Conservation (phyloP, 2,113 vertebrate genomes). For the Chunga burmeisteri region DNA sequence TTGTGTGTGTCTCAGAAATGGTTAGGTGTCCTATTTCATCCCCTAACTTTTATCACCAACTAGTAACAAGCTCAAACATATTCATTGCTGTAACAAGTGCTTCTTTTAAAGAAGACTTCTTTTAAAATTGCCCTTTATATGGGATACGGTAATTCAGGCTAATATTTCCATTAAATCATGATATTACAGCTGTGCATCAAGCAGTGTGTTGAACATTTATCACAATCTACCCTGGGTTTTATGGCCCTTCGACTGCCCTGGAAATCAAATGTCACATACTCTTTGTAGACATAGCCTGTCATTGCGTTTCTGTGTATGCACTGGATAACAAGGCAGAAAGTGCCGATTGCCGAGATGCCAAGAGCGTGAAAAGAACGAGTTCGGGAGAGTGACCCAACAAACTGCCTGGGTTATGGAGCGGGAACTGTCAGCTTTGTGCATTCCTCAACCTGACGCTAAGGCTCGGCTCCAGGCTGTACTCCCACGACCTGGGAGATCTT, state of each 20-base stretch:
- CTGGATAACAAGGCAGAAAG: background rate
- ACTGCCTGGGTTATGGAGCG: accelerated
- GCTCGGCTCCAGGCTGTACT: background rate
- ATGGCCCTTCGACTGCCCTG: background rate
- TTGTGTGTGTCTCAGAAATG: background rate
- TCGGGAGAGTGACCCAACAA: background rate
- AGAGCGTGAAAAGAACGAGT: accelerated
- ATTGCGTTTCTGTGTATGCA: background rate
- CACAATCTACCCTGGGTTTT: background rate
- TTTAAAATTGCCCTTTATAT: background rate
- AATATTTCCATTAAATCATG: background rate
- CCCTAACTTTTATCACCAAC: background rate
- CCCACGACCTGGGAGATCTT: background rate
- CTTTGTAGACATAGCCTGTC: background rate
- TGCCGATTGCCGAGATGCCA: background rate
- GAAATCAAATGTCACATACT: background rate
- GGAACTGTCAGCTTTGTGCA: background rate
- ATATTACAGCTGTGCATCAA: background rate
- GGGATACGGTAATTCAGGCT: background rate
- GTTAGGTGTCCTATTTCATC: background rate
- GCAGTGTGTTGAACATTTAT: background rate
- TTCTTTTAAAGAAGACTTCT: background rate
- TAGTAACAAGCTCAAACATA: background rate
- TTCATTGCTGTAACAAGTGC: background rate
- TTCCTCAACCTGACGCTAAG: background rate